Conservation (phyloP, 2,797 vertebrate genomes). For the Spheniscus humboldti region DNA sequence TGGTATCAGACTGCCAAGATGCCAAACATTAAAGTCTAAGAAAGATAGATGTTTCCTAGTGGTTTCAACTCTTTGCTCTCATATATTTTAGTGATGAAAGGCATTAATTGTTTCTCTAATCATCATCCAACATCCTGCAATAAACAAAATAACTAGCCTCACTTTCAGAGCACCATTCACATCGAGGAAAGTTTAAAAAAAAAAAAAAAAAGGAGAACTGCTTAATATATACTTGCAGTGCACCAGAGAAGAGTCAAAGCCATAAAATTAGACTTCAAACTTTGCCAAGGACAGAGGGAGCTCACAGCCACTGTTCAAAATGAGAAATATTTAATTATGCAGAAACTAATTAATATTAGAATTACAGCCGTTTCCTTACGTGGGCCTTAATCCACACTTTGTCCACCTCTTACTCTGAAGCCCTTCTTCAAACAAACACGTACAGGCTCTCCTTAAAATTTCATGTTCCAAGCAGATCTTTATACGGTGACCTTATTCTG, state of each 20-base stretch:
- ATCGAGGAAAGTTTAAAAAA: neutral
- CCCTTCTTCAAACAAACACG: slow-evolving; percentile 40
- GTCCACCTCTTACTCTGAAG: slow-evolving; percentile 20
- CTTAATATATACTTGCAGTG: neutral
- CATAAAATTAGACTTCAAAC: slow-evolving; percentile 18
- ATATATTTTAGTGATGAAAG: neutral
- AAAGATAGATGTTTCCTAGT: neutral
- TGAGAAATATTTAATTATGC: slow-evolving; percentile 59
- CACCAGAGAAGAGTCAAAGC: slow-evolving; percentile 19
- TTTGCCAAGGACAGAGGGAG: slow-evolving; percentile 36
- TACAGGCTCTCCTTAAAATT: slow-evolving; percentile 40
- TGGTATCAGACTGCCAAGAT: neutral
- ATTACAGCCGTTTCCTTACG: slow-evolving; percentile 3
- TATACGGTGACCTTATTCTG: slow-evolving; percentile 43
- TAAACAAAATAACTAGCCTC: neutral
- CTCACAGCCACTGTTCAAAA: slow-evolving; percentile 15
- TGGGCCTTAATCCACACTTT: slow-evolving; percentile 32
- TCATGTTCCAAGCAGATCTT: slow-evolving; percentile 29
- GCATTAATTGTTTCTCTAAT: slow-evolving; percentile 6
- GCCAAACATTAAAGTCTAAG: neutral
- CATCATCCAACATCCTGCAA: neutral
- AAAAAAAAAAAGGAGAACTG: neutral
- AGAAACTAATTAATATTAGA: slow-evolving; percentile 54
- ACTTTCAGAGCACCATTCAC: neutral
- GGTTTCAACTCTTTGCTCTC: neutral